Conservation (phyloP, 2,113 vertebrate species). For the Pangasianodon gigas region DNA sequence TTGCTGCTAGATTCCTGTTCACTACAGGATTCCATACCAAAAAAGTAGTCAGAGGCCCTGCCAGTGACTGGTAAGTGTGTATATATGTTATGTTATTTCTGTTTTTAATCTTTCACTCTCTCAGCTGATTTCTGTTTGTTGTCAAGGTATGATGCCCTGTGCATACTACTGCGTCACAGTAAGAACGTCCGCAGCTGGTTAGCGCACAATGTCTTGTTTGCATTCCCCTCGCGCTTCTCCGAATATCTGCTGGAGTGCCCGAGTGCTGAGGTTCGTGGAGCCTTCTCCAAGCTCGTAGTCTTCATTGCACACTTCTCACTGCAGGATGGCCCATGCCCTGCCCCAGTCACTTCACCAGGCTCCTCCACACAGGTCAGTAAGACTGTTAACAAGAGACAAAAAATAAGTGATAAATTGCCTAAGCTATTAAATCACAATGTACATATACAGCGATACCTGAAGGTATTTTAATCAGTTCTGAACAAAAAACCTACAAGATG, state of each 20-base stretch:
- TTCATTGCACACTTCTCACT: constrained; percentile 99
- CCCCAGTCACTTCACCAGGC: constrained; percentile 90
- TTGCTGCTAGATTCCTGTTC: constrained; percentile 97
- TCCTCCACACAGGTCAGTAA: constrained; percentile 87
- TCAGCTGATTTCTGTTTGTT: not conserved
- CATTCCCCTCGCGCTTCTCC: constrained; percentile 93
- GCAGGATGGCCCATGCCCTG: constrained; percentile 96
- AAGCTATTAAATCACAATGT: not conserved
- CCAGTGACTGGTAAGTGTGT: constrained; percentile 90
- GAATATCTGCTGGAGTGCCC: constrained; percentile 97
- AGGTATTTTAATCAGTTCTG: not conserved
- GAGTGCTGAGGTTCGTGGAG: constrained; percentile 95
- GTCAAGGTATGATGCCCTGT: constrained; percentile 93
- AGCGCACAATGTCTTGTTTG: constrained; percentile 96
- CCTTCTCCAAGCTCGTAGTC: constrained; percentile 96
- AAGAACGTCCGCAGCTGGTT: constrained; percentile 99
- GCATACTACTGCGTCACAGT: constrained; percentile 96
- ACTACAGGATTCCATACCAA: constrained; percentile 99
- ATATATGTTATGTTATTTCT: not conserved
- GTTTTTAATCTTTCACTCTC: not conserved
- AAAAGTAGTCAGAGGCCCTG: constrained; percentile 95
- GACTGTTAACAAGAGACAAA: not conserved
- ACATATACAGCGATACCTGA: not conserved
- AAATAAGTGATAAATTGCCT: not conserved
- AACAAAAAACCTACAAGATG: not conserved